These are phyloP conservation scores for Acomys russatus DNA, from an alignment of 2,797 vertebrate species.

Conservation along the genomic window DNA sequence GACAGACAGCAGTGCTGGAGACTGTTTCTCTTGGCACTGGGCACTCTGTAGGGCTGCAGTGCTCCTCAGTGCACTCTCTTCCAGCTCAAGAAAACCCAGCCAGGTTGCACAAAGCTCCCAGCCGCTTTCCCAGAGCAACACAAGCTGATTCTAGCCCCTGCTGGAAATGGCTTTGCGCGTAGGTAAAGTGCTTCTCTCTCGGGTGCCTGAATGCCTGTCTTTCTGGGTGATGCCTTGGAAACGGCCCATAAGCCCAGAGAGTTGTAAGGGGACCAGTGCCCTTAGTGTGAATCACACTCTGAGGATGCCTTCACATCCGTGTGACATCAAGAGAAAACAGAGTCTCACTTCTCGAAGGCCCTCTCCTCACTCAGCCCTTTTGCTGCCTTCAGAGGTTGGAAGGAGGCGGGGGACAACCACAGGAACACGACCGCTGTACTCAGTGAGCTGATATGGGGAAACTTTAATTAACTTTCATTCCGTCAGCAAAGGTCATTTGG, in stretches of 20 bases:
- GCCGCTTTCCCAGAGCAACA: neutral
- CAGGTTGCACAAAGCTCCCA: neutral
- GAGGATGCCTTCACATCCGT: neutral
- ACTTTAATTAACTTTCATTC: constrained; percentile 41
- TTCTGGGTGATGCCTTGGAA: constrained; percentile 53
- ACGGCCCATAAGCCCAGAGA: neutral
- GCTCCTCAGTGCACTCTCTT: constrained; percentile 32
- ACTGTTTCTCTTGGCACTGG: neutral
- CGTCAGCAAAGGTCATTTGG: neutral
- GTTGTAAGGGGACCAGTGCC: constrained; percentile 7
- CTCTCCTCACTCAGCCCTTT: neutral
- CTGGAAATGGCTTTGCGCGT: constrained; percentile 54
- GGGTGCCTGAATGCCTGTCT: constrained; percentile 42
- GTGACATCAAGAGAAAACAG: neutral
- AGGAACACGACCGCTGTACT: neutral
- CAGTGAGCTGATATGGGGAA: neutral
- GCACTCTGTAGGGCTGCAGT: neutral
- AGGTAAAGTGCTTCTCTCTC: neutral
- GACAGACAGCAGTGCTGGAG: neutral
- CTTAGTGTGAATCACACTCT: neutral
- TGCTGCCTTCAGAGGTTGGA: neutral
- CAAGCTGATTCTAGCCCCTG: constrained; percentile 5
- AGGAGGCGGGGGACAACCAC: too few relatives aligned
- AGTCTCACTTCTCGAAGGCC: neutral
- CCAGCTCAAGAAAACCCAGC: neutral